Conservation (phyloP, 2,888 invertebrate species). For the Cephus sareptanus region DNA sequence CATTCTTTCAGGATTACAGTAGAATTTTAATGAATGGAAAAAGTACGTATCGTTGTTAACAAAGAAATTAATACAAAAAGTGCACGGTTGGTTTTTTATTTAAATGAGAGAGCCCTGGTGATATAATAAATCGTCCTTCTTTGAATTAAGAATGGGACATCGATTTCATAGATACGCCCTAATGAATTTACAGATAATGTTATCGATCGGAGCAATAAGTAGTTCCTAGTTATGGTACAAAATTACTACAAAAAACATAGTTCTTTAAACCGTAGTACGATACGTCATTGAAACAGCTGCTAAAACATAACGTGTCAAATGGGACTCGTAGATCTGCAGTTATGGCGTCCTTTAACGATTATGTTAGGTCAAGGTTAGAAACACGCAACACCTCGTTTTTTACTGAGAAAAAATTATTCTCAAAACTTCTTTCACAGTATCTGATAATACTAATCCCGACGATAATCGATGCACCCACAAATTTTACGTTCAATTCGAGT, state of each 20-base stretch:
- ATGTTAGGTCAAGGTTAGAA: neutral
- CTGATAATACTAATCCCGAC: neutral
- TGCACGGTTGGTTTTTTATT: neutral
- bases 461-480: neutral
- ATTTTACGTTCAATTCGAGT: neutral
- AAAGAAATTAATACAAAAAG: too few relatives aligned
- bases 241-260: neutral
- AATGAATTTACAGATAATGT: neutral
- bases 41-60: neutral
- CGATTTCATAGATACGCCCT: neutral
- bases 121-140: neutral
- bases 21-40: neutral
- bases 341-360: neutral
- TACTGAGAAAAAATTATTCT: neutral
- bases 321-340: neutral
- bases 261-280: neutral
- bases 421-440: neutral
- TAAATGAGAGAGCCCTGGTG: neutral
- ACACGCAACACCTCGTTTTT: neutral
- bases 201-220: neutral
- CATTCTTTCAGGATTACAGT: conserved; percentile 28
- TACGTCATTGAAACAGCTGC: neutral
- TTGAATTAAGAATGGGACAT: neutral
- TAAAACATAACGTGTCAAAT: neutral
- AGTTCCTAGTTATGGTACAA: neutral